Percentiles rank a stretch among this genome's conserved stretches.
phyloP scores from a whole-genome alignment of 1,140 invertebrate genomes.

The Cyrtorhinus lividipennis region DNA sequence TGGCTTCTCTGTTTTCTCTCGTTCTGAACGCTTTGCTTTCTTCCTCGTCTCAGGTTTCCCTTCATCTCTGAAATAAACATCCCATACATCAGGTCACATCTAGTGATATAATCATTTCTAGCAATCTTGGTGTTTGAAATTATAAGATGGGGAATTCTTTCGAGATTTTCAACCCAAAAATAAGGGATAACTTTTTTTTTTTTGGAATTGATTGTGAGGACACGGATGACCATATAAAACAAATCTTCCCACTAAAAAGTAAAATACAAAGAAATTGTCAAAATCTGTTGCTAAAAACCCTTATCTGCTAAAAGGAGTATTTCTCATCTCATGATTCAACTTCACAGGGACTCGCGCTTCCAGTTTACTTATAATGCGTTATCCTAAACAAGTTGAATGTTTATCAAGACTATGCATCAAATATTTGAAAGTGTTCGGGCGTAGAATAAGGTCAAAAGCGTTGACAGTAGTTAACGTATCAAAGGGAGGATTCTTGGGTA shows the following conservation, averaged over 20 bases:
- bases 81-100: not conserved
- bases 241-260: no score
- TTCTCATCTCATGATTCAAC: no score
- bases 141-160: no score
- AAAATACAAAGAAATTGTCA: no score
- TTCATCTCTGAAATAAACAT: constrained; percentile 15
- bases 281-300: no score
- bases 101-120: not conserved
- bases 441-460: not conserved
- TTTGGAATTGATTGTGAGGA: not conserved
- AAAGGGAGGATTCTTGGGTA: no score
- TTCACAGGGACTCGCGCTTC: no score
- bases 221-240: not conserved
- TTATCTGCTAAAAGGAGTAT: no score
- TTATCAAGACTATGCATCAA: not conserved
- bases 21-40: constrained; percentile 16
- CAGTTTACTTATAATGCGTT: not conserved
- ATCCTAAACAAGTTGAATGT: not conserved
- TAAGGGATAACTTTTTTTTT: no score
- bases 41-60: constrained; percentile 14
- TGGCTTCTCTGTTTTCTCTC: constrained; percentile 11
- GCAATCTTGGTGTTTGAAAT: not conserved
- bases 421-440: not conserved
- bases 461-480: no score
- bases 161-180: no score